phyloP scores from a whole-genome alignment of 2,113 vertebrate genomes.

The Epinephelus fuscoguttatus region DNA sequence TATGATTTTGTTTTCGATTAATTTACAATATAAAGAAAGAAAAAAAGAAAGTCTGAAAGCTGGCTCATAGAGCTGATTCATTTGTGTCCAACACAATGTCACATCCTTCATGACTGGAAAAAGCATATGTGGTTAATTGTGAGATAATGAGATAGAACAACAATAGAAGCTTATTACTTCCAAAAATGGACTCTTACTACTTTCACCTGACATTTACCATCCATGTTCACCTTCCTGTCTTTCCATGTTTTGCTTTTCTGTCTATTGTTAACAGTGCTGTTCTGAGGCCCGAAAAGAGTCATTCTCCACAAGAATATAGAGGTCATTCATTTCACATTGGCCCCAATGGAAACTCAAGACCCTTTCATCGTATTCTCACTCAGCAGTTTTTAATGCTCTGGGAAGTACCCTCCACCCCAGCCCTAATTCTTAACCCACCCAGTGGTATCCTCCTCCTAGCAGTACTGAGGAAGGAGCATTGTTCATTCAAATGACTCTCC shows the following conservation, averaged over 20 bases:
- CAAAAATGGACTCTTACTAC: slow-evolving; percentile 33
- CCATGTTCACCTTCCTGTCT: neutral
- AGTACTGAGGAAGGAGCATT: slow-evolving; percentile 36
- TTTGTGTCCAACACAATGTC: no score
- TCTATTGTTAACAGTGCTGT: slow-evolving; percentile 35
- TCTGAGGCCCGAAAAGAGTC: slow-evolving; percentile 36
- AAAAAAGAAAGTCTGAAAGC: no score
- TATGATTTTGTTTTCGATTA: no score
- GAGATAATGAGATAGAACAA: neutral
- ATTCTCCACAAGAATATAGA: slow-evolving; percentile 44
- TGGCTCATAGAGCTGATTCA: no score
- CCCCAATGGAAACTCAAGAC: slow-evolving; percentile 43
- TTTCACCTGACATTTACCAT: slow-evolving; percentile 47
- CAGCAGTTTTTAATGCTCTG: slow-evolving; percentile 60
- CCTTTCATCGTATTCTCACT: slow-evolving; percentile 63
- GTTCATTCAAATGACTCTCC: slow-evolving; percentile 29
- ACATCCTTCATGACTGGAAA: slow-evolving; percentile 2
- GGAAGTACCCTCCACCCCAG: slow-evolving; percentile 56
- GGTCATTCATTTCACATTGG: slow-evolving; percentile 53
- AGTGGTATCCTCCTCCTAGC: slow-evolving; percentile 39
- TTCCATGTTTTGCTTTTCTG: slow-evolving; percentile 18
- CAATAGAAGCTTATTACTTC: slow-evolving; percentile 21
- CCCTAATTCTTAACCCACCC: slow-evolving; percentile 37
- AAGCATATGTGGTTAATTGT: neutral
- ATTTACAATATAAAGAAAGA: no score